These are phyloP conservation scores for Synergus japonicus DNA, from an alignment of 2,888 invertebrate genomes.

Conservation along the genomic window DNA sequence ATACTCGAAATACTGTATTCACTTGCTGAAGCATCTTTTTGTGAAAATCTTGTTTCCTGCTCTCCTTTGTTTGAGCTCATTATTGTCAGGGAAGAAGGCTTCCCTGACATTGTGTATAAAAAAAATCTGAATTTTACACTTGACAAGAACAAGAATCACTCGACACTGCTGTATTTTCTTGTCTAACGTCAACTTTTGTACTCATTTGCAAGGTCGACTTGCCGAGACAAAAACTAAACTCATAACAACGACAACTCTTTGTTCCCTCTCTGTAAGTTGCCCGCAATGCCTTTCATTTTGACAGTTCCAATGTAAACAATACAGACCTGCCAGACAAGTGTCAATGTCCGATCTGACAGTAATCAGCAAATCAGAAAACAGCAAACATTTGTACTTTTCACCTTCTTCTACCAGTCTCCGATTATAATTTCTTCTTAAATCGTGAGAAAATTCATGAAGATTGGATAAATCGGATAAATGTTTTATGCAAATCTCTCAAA, in stretches of 20 bases:
- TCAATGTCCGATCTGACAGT: background rate
- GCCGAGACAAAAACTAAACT: slow-evolving; percentile 12
- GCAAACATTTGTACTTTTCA: background rate
- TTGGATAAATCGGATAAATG: background rate
- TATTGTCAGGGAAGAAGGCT: slow-evolving; percentile 42
- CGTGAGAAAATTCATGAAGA: background rate
- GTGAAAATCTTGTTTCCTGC: slow-evolving; percentile 60
- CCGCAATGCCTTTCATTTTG: slow-evolving; percentile 38
- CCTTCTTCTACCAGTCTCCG: background rate
- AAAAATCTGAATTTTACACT: slow-evolving; percentile 22
- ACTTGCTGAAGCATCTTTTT: slow-evolving; percentile 69
- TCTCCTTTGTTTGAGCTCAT: slow-evolving; percentile 60
- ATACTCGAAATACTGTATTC: slow-evolving; percentile 73
- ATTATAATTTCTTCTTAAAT: background rate
- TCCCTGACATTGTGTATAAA: slow-evolving; percentile 37
- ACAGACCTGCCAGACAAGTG: background rate
- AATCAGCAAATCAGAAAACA: background rate
- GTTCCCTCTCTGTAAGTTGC: slow-evolving; percentile 8
- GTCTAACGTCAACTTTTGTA: background rate
- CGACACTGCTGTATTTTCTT: background rate
- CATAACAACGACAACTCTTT: background rate
- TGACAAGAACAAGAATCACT: slow-evolving; percentile 5
- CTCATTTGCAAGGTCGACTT: background rate
- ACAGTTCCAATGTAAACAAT: slow-evolving; percentile 37
- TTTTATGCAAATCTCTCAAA: background rate